Percentiles rank a stretch among this genome's conserved stretches.
Evolutionary conservation across 2,113 vertebrate species (phyloP).

Genomic region (Urocolius indicus): DNA sequence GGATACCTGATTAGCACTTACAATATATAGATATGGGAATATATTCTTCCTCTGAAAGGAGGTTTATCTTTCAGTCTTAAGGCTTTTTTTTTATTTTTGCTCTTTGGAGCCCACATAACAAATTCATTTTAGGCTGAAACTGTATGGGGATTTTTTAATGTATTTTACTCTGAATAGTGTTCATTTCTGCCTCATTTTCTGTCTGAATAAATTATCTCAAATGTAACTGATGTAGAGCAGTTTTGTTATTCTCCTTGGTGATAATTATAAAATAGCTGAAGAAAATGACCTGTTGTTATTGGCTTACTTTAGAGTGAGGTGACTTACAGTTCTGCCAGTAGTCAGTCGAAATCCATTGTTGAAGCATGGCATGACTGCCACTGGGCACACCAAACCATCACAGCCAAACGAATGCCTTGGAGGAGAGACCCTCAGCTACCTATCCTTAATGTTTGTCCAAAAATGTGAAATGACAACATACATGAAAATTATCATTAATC

Average conservation of each 20-base stretch:
- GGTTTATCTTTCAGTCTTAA: not conserved
- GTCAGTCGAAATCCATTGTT: not conserved
- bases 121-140: not conserved
- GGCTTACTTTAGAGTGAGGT: not conserved
- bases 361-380: not conserved
- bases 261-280: not conserved
- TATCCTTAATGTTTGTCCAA: not conserved
- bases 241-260: not conserved
- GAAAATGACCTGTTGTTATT: not conserved
- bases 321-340: not conserved
- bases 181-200: not conserved
- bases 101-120: not conserved
- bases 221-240: not conserved
- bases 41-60: not conserved
- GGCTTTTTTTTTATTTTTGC: not conserved
- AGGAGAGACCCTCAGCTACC: not conserved
- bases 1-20: not conserved
- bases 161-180: not conserved
- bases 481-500: not conserved
- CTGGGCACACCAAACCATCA: not conserved
- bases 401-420: not conserved
- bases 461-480: not conserved
- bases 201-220: not conserved
- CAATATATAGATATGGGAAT: not conserved
- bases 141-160: not conserved